A percentile compares a stretch with the other conserved stretches of the same genome.
Evolutionary conservation across 2,797 vertebrate genomes (phyloP).

Genomic region (Borostomias antarcticus): DNA sequence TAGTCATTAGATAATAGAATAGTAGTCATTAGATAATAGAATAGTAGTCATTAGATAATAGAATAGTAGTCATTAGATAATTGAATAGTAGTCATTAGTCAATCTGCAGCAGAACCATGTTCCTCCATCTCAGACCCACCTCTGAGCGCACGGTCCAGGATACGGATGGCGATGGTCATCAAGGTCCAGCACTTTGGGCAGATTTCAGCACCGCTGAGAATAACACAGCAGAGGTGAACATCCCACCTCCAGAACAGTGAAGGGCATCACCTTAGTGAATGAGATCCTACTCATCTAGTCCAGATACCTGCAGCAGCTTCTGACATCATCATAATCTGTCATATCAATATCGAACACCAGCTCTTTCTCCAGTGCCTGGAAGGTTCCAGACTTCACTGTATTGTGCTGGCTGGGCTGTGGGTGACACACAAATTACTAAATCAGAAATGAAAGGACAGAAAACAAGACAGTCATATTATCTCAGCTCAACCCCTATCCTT

Average conservation of each 20-base stretch:
- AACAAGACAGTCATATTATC: background rate
- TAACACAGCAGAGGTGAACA: background rate
- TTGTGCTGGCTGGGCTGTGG: slow-evolving; percentile 92
- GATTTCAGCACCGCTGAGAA: slow-evolving; percentile 90
- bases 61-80: background rate
- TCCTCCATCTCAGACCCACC: slow-evolving; percentile 75
- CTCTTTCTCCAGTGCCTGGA: slow-evolving; percentile 95
- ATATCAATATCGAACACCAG: slow-evolving; percentile 98
- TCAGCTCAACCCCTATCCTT: background rate
- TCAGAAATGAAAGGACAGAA: background rate
- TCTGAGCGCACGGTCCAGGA: slow-evolving; percentile 87
- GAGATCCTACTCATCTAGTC: background rate
- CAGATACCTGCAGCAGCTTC: slow-evolving; percentile 90
- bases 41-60: slow-evolving; percentile 9
- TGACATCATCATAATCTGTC: slow-evolving; percentile 96
- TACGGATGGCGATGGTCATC: slow-evolving; percentile 90
- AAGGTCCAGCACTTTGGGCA: slow-evolving; percentile 95
- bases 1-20: slow-evolving; percentile 11
- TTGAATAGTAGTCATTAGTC: too few relatives aligned
- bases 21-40: slow-evolving; percentile 12
- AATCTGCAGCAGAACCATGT: background rate
- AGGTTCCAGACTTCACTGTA: slow-evolving; percentile 90
- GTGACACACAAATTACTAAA: slow-evolving; percentile 7
- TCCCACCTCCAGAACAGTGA: background rate
- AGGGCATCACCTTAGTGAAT: background rate